Base-by-base conservation (phyloP, 2,113 vertebrate species). In the Heloderma charlesbogerti region DNA sequence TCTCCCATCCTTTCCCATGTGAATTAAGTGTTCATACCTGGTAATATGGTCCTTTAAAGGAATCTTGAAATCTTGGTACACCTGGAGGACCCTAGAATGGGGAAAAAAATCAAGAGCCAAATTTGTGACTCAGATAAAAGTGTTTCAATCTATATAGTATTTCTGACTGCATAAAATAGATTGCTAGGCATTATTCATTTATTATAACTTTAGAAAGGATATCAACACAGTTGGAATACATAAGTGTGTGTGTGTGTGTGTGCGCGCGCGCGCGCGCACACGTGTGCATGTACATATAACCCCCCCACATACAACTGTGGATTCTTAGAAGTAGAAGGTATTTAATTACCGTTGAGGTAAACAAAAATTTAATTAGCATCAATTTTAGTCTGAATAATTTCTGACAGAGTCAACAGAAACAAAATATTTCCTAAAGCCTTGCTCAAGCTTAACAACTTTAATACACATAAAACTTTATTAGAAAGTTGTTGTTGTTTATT, bases 51-150 rank as follows among this genome's bases (percentile, higher is more conserved):
- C 89, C 92, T 90, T 87, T 93, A 89, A 95, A 92, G 80, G 89
- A 95, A 88, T 97, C 95, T 71, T 95, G 93, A 81, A 95, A 45
- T 95, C 43, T 95, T 93, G 96, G 92, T 48, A 95, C 84, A 89
- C 93, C 96, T 91, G 97, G 96, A 94, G 94, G 95, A 75, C 97
- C 96, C 97, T 97, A 72, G 37, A 91, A n/a, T n/a, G 82, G 92
- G 95, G 94, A 85, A 84, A 89, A 1, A 1, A 8, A 91, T 83
- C 9, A 94, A 84, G 89, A 93, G 0, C 15, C 45, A n/a, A 29
- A 27, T 48, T 77, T 89, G 1, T 48, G 13, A 66, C 72, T 63
- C 54, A 27, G 48, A 89, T 74, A 74, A 60, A 40, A 60, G 25
- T 82, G 43, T 60, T 45, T 43, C 16, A 51, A 71, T 51, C 66